A percentile compares a stretch with the other conserved stretches of the same genome.
Conservation (phyloP, 2,113 vertebrate genomes). For the Odontesthes bonariensis region DNA sequence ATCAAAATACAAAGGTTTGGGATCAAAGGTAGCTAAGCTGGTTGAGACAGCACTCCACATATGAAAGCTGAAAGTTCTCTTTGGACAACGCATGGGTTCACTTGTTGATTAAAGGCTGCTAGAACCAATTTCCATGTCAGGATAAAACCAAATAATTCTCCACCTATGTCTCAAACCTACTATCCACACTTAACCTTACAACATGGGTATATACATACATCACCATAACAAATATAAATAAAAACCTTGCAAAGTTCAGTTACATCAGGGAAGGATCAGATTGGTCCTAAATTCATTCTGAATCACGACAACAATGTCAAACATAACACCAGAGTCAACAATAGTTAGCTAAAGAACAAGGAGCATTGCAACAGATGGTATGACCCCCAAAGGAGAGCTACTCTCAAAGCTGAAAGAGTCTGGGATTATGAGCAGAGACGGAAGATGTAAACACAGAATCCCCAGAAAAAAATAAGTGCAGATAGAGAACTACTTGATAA, state of each 20-base stretch:
- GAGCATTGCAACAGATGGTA: background rate
- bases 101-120: too few relatives aligned
- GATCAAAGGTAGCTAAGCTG: too few relatives aligned
- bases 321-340: background rate
- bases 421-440: background rate
- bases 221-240: background rate
- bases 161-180: background rate
- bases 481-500: too few relatives aligned
- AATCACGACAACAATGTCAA: background rate
- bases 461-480: too few relatives aligned
- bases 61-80: too few relatives aligned
- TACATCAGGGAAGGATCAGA: background rate
- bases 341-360: constrained; percentile 2
- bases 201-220: background rate
- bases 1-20: too few relatives aligned
- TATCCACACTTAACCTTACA: background rate
- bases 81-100: too few relatives aligned
- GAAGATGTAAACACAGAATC: background rate
- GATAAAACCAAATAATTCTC: background rate
- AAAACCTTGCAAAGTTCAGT: background rate
- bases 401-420: background rate
- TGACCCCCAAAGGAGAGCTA: background rate
- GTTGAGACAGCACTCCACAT: too few relatives aligned
- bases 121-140: background rate
- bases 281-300: background rate